These are phyloP conservation scores for Malurus elegans DNA, from an alignment of 2,113 vertebrate species.

Conservation along the genomic window DNA sequence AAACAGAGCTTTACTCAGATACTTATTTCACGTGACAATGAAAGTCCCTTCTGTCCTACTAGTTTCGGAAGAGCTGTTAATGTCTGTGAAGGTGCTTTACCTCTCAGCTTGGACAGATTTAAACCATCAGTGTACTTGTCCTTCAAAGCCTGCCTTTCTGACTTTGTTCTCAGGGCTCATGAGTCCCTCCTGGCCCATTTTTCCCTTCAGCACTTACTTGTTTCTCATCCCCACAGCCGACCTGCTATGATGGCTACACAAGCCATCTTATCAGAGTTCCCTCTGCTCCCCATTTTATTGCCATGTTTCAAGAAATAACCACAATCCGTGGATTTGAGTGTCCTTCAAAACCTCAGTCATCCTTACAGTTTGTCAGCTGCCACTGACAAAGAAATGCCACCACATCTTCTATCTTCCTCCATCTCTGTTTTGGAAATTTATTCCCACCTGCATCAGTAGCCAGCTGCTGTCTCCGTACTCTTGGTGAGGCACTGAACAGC, in stretches of 20 bases:
- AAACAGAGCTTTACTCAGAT: neutral
- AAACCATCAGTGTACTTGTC: neutral
- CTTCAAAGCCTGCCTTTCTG: neutral
- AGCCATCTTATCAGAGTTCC: neutral
- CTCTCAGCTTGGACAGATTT: neutral
- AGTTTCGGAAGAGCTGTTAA: neutral
- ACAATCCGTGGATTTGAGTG: neutral
- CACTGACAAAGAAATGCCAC: neutral
- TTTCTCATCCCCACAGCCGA: neutral
- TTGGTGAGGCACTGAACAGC: neutral
- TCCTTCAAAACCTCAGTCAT: neutral
- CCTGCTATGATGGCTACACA: fast-evolving
- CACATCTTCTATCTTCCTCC: neutral
- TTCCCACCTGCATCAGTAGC: neutral
- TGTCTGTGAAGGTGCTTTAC: neutral
- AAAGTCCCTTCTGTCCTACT: neutral
- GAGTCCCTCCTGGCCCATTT: neutral
- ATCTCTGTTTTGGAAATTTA: neutral
- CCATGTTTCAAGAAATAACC: neutral
- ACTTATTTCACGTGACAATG: neutral
- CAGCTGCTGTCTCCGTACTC: neutral
- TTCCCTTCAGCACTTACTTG: neutral
- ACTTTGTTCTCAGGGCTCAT: neutral
- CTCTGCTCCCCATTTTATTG: neutral
- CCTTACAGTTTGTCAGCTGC: neutral